Conservation (phyloP, 2,113 vertebrate genomes). For the Scytalopus superciliaris region DNA sequence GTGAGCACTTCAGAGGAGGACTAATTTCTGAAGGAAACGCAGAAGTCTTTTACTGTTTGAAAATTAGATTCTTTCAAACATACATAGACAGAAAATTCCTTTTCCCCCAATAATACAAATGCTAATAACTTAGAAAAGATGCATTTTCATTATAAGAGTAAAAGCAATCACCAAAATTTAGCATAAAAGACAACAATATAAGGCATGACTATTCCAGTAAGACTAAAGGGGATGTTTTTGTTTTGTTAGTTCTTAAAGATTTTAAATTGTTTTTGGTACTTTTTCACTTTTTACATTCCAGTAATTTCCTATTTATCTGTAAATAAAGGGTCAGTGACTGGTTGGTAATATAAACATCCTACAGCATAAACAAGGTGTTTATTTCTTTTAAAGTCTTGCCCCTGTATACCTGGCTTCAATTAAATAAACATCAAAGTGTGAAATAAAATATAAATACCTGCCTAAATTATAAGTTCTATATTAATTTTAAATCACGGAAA, state of each 20-base stretch:
- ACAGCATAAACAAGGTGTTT: slow-evolving; percentile 57
- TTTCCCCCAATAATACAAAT: background rate
- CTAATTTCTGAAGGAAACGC: background rate
- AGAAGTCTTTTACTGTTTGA: background rate
- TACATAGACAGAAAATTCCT: background rate
- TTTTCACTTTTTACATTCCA: slow-evolving; percentile 44
- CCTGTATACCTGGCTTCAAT: slow-evolving; percentile 61
- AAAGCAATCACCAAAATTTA: background rate
- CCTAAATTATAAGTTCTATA: slow-evolving; percentile 44
- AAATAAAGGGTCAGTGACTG: slow-evolving; percentile 52
- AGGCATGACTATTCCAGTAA: background rate
- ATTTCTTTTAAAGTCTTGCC: slow-evolving; percentile 66
- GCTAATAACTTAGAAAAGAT: background rate
- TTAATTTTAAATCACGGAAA: slow-evolving; percentile 69
- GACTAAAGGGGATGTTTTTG: background rate
- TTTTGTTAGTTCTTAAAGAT: background rate
- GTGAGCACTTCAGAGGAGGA: background rate
- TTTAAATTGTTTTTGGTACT: background rate
- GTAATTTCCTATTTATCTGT: slow-evolving; percentile 55
- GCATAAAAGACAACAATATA: background rate
- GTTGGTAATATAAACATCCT: slow-evolving; percentile 37
- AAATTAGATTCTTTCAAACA: background rate
- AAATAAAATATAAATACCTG: slow-evolving; percentile 71
- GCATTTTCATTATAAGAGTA: background rate
- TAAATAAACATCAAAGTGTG: slow-evolving; percentile 53